Conservation (phyloP, 2,113 vertebrate genomes). For the Festucalex cinctus region DNA sequence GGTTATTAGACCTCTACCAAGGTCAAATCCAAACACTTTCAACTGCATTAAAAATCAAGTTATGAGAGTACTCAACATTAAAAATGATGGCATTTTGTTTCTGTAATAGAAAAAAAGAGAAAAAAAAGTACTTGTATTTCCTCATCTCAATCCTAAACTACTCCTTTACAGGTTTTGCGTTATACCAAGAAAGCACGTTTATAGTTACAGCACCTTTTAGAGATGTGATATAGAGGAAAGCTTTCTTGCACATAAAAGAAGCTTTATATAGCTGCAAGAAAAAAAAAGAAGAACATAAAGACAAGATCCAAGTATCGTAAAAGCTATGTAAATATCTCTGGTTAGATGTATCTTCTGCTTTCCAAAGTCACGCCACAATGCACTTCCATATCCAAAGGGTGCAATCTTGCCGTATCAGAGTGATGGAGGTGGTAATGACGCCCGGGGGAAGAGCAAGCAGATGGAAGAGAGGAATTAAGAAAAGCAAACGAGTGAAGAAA, state of each 20-base stretch:
- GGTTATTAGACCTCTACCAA: background rate
- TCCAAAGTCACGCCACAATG: background rate
- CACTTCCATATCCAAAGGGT: slow-evolving; percentile 3
- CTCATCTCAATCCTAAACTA: background rate
- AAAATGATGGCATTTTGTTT: background rate
- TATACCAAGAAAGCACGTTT: background rate
- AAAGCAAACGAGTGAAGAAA: slow-evolving; percentile 25
- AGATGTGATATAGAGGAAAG: background rate
- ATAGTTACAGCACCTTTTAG: background rate
- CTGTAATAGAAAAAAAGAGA: background rate
- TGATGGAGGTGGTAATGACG: slow-evolving; percentile 21
- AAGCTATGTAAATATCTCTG: slow-evolving; percentile 2
- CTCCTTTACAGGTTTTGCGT: background rate
- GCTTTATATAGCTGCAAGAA: background rate
- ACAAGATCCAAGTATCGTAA: background rate
- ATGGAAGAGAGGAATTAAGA: slow-evolving; percentile 24
- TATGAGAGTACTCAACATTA: background rate
- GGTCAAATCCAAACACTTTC: background rate
- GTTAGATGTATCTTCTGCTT: slow-evolving; percentile 12
- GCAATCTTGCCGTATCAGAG: slow-evolving; percentile 19
- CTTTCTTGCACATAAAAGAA: background rate
- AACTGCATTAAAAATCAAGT: background rate
- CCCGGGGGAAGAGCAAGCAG: slow-evolving; percentile 13
- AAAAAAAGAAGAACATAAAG: background rate
- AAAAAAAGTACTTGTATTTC: background rate